phyloP scores from a whole-genome alignment of 2,888 invertebrate species.

The Protophormia terraenovae region DNA sequence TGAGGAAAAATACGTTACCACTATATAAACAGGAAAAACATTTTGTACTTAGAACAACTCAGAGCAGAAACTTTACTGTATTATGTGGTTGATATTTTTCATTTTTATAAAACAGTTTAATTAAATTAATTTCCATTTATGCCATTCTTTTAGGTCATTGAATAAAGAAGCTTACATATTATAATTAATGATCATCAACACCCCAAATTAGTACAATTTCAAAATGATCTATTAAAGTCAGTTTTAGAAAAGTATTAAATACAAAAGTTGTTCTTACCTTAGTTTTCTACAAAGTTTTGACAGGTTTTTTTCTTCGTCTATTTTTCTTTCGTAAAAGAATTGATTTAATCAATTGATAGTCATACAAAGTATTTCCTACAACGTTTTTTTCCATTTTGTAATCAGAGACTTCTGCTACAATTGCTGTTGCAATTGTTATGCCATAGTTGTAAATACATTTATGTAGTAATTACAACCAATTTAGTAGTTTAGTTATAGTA shows the following conservation, averaged over 20 bases:
- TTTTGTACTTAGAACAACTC: too few species aligned
- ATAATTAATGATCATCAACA: not conserved
- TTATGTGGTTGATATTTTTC: too few species aligned
- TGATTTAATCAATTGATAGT: not conserved
- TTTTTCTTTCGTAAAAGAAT: slow-evolving; percentile 12
- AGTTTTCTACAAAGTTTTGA: not conserved
- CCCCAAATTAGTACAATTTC: not conserved
- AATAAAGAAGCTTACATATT: too few species aligned
- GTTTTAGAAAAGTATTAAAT: not conserved
- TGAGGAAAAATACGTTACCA: too few species aligned
- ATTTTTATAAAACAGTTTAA: too few species aligned
- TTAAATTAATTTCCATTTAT: too few species aligned
- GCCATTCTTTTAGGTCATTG: too few species aligned
- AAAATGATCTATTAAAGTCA: not conserved
- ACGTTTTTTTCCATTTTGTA: not conserved
- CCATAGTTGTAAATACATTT: slow-evolving; percentile 18
- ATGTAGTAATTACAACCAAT: slow-evolving; percentile 53
- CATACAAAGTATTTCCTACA: not conserved
- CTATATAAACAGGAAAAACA: too few species aligned
- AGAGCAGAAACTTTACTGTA: too few species aligned
- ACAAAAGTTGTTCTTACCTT: not conserved
- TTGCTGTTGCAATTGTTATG: slow-evolving; percentile 13
- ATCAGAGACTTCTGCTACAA: not conserved
- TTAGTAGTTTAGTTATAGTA: slow-evolving; percentile 49
- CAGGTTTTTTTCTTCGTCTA: not conserved